These are phyloP conservation scores for Leucozona laternaria DNA, from an alignment of 2,888 invertebrate genomes.

Conservation along the genomic window DNA sequence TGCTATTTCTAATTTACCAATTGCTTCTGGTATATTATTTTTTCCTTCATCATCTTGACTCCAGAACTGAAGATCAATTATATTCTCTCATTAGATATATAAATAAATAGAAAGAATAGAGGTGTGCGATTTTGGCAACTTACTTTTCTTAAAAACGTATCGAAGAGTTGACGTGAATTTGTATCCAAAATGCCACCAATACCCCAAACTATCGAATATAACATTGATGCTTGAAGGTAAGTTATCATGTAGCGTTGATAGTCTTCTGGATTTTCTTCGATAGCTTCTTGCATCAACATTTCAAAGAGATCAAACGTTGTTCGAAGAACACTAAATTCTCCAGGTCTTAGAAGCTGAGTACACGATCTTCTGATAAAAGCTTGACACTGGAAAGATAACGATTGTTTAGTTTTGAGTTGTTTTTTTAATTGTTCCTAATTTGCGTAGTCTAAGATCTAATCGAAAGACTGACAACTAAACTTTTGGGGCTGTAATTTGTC, in stretches of 20 bases:
- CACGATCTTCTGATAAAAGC: constrained; percentile 90
- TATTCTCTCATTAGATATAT: too few species aligned
- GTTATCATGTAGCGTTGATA: constrained; percentile 88
- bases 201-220: constrained; percentile 93
- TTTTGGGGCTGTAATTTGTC: too few species aligned
- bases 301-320: constrained; percentile 90
- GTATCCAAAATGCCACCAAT: constrained; percentile 91
- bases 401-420: neutral
- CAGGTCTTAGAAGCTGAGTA: constrained; percentile 87
- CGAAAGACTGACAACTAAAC: too few species aligned
- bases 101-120: neutral
- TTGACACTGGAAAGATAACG: constrained; percentile 78
- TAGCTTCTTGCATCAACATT: constrained; percentile 90
- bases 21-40: constrained; percentile 85
- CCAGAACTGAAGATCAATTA: constrained; percentile 34
- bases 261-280: constrained; percentile 87
- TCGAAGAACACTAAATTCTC: constrained; percentile 89
- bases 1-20: constrained; percentile 90
- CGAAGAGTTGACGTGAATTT: constrained; percentile 88
- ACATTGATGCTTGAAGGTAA: constrained; percentile 91
- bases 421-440: neutral
- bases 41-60: constrained; percentile 81
- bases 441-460: too few species aligned
- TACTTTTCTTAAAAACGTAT: constrained; percentile 86
- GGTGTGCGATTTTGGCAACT: neutral